phyloP scores from a whole-genome alignment of 2,888 invertebrate species.

The Ormia ochracea region DNA sequence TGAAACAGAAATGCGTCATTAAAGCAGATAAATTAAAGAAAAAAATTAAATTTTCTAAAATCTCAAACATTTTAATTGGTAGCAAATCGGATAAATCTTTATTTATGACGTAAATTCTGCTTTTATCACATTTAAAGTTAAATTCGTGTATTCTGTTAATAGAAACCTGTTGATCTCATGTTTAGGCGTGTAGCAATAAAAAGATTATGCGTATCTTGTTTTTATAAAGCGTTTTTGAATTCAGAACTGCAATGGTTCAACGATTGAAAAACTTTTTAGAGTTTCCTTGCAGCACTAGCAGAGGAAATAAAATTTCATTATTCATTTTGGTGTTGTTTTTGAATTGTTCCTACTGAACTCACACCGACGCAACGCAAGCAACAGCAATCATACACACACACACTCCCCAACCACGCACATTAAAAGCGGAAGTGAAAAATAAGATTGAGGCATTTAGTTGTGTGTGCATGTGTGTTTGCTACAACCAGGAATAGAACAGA shows the following conservation, averaged over 20 bases:
- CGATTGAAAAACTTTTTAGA: constrained; percentile 1
- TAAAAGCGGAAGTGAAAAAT: constrained; percentile 61
- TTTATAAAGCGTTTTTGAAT: too few relatives aligned
- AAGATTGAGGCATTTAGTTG: constrained; percentile 51
- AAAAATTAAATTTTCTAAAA: too few relatives aligned
- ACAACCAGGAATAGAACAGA: constrained; percentile 39
- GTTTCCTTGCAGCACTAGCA: constrained; percentile 38
- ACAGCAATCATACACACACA: background rate
- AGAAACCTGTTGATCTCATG: too few relatives aligned
- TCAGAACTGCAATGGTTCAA: background rate
- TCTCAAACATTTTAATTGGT: too few relatives aligned
- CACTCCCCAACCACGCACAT: constrained; percentile 19
- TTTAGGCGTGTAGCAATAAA: too few relatives aligned
- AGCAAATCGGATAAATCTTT: too few relatives aligned
- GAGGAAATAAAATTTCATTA: constrained; percentile 51
- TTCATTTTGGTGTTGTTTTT: constrained; percentile 27
- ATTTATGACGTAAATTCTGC: too few relatives aligned
- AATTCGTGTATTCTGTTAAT: too few relatives aligned
- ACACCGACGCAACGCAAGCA: background rate
- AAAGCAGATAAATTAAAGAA: too few relatives aligned
- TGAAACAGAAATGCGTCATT: too few relatives aligned
- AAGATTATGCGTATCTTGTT: too few relatives aligned
- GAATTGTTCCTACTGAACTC: background rate
- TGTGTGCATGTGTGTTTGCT: constrained; percentile 59
- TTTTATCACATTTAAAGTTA: too few relatives aligned